Evolutionary conservation across 2,113 vertebrate genomes (phyloP), one percentile per base, ranked within the genome.

Genomic region (Machaerirhynchus nigripectus): DNA sequence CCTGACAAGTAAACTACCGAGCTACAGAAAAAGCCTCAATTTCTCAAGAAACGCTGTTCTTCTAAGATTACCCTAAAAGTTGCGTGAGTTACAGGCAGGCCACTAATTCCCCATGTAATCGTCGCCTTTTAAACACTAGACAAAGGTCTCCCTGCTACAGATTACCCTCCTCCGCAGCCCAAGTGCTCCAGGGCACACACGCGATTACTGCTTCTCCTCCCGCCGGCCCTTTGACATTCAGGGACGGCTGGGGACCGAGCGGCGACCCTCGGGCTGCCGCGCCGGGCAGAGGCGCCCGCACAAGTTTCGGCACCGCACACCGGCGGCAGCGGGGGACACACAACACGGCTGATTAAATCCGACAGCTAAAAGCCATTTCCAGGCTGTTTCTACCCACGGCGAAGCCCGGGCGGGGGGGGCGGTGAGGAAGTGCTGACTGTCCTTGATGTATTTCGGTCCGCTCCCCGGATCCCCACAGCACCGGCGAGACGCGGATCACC

Each of bases 161-260:
- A 91, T 92, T 94, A 95, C 86, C 92, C 95, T 93, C 91, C 96
- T 47, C 95, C 95, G 60, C 93, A 88, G 57, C 64, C 80, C 76
- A 0, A 28, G 73, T 0, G 13, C 80, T 6, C 46, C 37, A 31
- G 78, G 56, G 73, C 47, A 50, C 76, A 84, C 87, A 39, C 39
- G 26, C 40, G 90, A 84, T 88, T 65, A 88, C 39, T 5, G 49
- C 39, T 23, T 26, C 84, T 55, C 35, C 71, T 40, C 31, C 87
- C 64, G 73, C 76, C 68, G 59, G 79, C 75, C 57, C 71, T 50
- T 0, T 50, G 92, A 88, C 94, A 39, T n/a, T 64, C 84, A 52
- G 71, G 37, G 67, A 13, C 15, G 42, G 27, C 69, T 47, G 70
- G 17, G 30, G n/a, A 82, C 47, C 15, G 28, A 44, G 75, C 56